A percentile compares a stretch with the other conserved stretches of the same genome.
Evolutionary conservation across 2,797 vertebrate species (phyloP).

Genomic region (Falco biarmicus): DNA sequence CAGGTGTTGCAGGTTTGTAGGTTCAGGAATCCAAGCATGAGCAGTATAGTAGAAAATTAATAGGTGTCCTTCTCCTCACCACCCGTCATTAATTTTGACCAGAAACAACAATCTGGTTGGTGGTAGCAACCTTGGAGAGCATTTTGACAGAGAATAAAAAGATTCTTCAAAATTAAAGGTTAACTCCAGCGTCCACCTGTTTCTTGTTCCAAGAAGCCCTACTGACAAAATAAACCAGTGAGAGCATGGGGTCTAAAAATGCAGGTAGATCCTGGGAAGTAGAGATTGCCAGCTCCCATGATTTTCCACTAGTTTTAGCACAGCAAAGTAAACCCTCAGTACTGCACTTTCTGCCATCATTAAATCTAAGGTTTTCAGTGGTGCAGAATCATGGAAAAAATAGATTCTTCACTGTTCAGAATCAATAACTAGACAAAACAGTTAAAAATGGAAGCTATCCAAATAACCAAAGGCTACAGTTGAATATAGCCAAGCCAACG

Average conservation of each 20-base stretch:
- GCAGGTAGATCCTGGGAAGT: neutral
- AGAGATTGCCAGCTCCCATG: neutral
- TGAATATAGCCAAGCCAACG: constrained; percentile 20
- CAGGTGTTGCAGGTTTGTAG: neutral
- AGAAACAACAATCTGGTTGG: neutral
- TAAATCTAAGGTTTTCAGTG: neutral
- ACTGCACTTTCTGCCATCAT: neutral
- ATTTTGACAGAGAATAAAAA: neutral
- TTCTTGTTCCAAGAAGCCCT: neutral
- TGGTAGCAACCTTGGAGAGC: neutral
- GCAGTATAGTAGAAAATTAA: neutral
- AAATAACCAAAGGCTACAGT: constrained; percentile 23
- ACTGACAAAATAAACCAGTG: neutral
- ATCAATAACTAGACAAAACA: constrained; percentile 42
- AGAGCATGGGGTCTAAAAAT: neutral
- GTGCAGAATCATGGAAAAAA: neutral
- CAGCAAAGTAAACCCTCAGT: neutral
- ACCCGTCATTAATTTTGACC: neutral
- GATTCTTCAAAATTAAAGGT: neutral
- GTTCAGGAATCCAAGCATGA: neutral
- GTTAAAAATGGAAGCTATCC: constrained; percentile 45
- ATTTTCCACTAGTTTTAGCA: neutral
- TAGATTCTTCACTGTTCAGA: constrained; percentile 14
- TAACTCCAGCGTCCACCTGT: neutral
- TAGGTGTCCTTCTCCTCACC: neutral